Conservation (phyloP, 2,797 vertebrate species). For the Pipistrellus pipistrellus region DNA sequence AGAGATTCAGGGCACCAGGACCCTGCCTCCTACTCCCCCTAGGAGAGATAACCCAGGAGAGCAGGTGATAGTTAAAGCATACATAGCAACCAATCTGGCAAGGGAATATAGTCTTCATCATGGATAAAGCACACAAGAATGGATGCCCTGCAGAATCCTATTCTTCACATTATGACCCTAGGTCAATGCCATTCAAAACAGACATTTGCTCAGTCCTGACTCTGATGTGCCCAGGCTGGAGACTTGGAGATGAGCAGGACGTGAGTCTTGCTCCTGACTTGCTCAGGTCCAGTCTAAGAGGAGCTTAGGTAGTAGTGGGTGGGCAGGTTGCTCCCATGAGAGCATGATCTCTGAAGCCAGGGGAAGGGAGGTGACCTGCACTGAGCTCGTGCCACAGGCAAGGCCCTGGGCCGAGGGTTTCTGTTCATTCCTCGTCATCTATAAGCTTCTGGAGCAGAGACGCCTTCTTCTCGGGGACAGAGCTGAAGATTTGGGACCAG, state of each 20-base stretch:
- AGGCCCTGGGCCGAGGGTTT: background rate
- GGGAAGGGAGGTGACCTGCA: background rate
- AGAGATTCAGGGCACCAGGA: too few relatives aligned
- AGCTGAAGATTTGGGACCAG: background rate
- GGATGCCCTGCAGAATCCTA: background rate
- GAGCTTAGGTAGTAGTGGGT: background rate
- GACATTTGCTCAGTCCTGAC: background rate
- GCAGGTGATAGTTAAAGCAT: background rate
- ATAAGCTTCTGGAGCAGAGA: background rate
- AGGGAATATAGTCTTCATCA: background rate
- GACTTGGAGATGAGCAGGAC: background rate
- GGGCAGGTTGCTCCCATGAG: background rate
- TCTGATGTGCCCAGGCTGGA: background rate
- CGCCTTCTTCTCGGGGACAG: background rate
- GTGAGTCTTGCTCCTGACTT: background rate
- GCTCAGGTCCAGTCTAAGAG: background rate
- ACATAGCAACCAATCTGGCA: conserved; percentile 19
- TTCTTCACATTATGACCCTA: background rate
- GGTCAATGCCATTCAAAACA: background rate
- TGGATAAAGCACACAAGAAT: background rate
- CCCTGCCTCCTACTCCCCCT: background rate
- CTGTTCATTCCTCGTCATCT: background rate
- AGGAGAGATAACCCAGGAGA: background rate
- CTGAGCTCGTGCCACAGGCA: background rate
- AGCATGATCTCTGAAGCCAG: background rate